Percentiles rank a stretch among this genome's conserved stretches.
Evolutionary conservation across 2,113 vertebrate genomes (phyloP).

Genomic region (Nycticorax nycticorax): DNA sequence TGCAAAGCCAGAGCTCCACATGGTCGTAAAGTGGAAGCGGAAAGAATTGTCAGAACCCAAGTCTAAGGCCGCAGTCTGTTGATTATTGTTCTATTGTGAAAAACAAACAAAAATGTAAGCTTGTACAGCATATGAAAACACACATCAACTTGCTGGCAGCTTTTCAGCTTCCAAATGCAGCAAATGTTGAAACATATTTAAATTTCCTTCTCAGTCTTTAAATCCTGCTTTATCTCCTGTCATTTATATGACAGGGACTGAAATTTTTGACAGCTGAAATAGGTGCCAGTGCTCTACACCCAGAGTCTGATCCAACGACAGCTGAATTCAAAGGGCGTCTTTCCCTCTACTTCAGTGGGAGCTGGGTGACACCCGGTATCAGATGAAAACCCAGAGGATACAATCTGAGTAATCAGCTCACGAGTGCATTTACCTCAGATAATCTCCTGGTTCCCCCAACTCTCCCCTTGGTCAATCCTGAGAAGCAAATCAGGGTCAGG

Average conservation of each 20-base stretch:
- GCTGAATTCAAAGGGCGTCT: background rate
- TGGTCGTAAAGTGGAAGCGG: background rate
- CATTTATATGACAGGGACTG: background rate
- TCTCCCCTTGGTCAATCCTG: background rate
- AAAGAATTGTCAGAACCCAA: background rate
- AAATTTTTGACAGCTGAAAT: conserved; percentile 51
- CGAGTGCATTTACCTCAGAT: background rate
- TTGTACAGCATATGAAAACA: conserved; percentile 41
- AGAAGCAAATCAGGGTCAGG: background rate
- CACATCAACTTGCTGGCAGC: conserved; percentile 30
- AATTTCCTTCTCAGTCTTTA: conserved; percentile 36
- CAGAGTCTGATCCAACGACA: background rate
- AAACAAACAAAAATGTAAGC: conserved; percentile 42
- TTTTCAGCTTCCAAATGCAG: conserved; percentile 42
- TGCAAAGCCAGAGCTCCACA: conserved; percentile 5
- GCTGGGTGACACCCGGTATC: background rate
- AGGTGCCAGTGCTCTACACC: background rate
- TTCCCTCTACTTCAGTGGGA: background rate
- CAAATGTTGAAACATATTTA: conserved; percentile 51
- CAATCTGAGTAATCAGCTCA: background rate
- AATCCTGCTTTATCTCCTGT: conserved; percentile 22
- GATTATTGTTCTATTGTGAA: conserved; percentile 47
- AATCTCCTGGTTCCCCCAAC: background rate
- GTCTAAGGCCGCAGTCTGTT: conserved; percentile 45
- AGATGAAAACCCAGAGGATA: background rate